Base-by-base conservation (phyloP, 2,888 invertebrate species). In the Reticulitermes lucifugus region DNA sequence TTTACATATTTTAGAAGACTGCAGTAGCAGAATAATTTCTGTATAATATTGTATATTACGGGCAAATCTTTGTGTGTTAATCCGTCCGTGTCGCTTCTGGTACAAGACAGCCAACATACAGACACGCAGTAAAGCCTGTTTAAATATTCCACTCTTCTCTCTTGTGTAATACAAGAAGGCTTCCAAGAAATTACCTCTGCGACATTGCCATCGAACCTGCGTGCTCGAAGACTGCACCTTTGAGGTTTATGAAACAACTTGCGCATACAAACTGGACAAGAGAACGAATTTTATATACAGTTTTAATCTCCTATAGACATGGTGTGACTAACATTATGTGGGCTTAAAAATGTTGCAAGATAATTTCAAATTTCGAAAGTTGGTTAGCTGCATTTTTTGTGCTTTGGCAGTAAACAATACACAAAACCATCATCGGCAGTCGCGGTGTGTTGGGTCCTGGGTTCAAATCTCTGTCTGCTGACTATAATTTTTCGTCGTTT, bases 121-220 rank as follows among this genome's bases (percentile, higher is more conserved):
- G 77, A 77, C 77, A 77, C 77, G 41, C 25, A 25, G 65, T 1
- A n/a, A n/a, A 25, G 3, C 43, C 21, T 22, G 35, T 77, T 77
- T 77, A 77, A 46, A 46, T 41, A 73, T 43, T 77, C 51, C 46
- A 22, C 51, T n/a, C 77, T 18, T 46, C 51, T 77, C 77, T 10
- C 25, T 35, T 73, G 73, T 73, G 12, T n/a, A 65, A 65, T n/a
- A 25, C 25, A 65, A 25, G 55, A 70, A 29, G 12, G 18, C 41
- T 51, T 77, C 41, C n/a, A 77, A 43, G 41, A 43, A 46, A 77
- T 77, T 77, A 46, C 77, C n/a, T 73, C 22, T 25, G 12, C 51
- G 77, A 77, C 46, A 77, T 46, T 10, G 25, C 18, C 46, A 46
- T 77, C 77, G 77, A 46, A 77, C 77, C 12, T 10, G 35, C 41